Evolutionary conservation across 2,888 invertebrate genomes (phyloP), one percentile per base, ranked within the genome.

Genomic region (Tenthredo scrophulariae): DNA sequence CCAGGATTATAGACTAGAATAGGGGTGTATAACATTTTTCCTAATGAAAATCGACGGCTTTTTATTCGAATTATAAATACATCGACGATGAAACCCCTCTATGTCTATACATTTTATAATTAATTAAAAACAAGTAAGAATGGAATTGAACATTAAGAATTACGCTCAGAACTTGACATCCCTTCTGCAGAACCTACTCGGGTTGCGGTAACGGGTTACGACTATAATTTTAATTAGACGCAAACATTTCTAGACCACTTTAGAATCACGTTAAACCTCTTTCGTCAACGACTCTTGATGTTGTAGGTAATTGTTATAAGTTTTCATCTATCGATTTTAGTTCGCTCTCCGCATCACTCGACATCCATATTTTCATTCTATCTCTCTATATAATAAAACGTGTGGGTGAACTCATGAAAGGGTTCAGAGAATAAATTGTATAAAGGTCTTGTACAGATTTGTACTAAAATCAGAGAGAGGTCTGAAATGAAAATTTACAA

Each of bases 221-320:
- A 90, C 89, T 91, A 22, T 62, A 90, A 91, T 92, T 92, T 92
- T 92, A 92, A 92, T 92, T 92, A 92, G 92, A 92, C 91, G 90
- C 91, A 92, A 92, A 92, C 91, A 92, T 89, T 90, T 89, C 88
- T 87, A 87, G 88, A 79, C 72, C 88, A 89, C 88, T 89, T 80
- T 29, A 80, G 62, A 80, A 80, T 62, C 80, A 18, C 62, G 40
- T 77, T 54, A 33, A 50, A 54, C 77, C 29, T 88, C 87, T 89
- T 88, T 87, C 87, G 86, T 86, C 87, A 15, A 33, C 29, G 33
- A 33, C 37, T 40, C 58, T 77, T 54, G 6, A 33, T 54, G 46
- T 77, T n/a, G 9, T 77, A 77, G 54, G 29, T 77, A 54, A 77
- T 77, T 54, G 77, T 54, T 77, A 77, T 54, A 77, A 77, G 50